Base-by-base conservation (phyloP, 2,888 invertebrate species). In the Drosophila pegasa region DNA sequence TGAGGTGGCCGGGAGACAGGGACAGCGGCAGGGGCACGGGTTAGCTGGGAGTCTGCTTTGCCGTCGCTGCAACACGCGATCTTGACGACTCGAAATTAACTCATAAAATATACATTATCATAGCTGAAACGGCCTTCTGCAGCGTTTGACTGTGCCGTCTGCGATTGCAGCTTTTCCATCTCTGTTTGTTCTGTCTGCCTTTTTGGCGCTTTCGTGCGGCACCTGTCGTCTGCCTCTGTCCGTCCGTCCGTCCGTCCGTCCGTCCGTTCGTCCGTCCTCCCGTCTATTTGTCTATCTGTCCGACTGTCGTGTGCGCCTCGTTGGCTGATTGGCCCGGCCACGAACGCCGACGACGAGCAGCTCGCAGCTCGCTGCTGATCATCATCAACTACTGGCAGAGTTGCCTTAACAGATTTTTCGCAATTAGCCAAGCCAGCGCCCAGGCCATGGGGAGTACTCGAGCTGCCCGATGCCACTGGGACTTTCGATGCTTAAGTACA, bases 51-150 rank as follows among this genome's bases (percentile, higher is more conserved):
- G 40, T 20, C 10, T 27, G 40, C 64, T 78, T 63, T 65, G 67
- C 80, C 78, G 78, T 69, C 74, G 68, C 71, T 78, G 76, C 74
- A 82, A 85, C 85, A 85, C 85, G 85, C 85, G 88, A 85, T 89
- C 89, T 61, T 57, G 55, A 65, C 69, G 56, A 52, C 67, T 74
- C 55, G 70, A 65, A 89, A 89, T 85, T 85, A 88, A 87, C 89
- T 85, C 85, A 89, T 85, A 85, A 85, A 87, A 87, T 89, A 79
- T 79, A 87, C 80, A 89, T 85, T 89, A 85, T 87, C 85, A 85
- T 87, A 85, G 82, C 66, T 85, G 66, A 78, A 72, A 63, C 51
- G 58, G 41, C 33, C 52, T 61, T 45, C 27, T 27, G 27, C 47
- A 35, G 33, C 35, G 66, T 43, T 55, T 35, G 35, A 40, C 40